Conservation (phyloP, 2,888 invertebrate species). For the Entomobrya proxima region DNA sequence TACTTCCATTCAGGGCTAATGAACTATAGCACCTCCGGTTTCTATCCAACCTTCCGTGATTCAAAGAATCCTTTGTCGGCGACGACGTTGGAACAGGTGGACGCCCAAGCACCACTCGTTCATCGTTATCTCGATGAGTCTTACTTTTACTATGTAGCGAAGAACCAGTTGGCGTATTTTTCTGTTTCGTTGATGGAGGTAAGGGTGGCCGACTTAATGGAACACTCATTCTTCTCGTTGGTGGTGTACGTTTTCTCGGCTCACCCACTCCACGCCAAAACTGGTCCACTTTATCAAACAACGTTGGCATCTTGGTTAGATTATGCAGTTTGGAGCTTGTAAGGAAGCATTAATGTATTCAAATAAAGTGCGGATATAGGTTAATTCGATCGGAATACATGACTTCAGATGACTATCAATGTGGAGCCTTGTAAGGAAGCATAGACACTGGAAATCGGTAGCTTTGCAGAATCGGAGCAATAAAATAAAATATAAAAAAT, state of each 20-base stretch:
- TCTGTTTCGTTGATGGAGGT: conserved; percentile 46
- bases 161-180: neutral
- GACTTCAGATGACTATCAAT: neutral
- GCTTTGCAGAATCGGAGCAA: too few relatives aligned
- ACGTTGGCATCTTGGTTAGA: conserved; percentile 38
- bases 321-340: neutral
- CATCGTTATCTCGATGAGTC: neutral
- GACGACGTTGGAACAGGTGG: conserved; percentile 28
- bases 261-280: conserved; percentile 69
- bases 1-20: conserved; percentile 60
- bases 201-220: conserved; percentile 53
- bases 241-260: conserved; percentile 15
- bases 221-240: neutral
- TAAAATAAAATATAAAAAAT: too few relatives aligned
- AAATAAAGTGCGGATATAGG: neutral
- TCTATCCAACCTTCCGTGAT: conserved; percentile 52
- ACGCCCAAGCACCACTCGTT: conserved; percentile 26
- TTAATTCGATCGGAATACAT: neutral
- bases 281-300: conserved; percentile 67
- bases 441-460: neutral
- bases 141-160: conserved; percentile 23
- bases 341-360: neutral
- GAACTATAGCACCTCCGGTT: conserved; percentile 69
- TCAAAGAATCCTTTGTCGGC: neutral
- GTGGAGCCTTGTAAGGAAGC: too few relatives aligned